A percentile compares a stretch with the other conserved stretches of the same genome.
These are phyloP conservation scores for Cerceris ruficornis DNA, from an alignment of 2,888 invertebrate genomes.

Conservation along the genomic window DNA sequence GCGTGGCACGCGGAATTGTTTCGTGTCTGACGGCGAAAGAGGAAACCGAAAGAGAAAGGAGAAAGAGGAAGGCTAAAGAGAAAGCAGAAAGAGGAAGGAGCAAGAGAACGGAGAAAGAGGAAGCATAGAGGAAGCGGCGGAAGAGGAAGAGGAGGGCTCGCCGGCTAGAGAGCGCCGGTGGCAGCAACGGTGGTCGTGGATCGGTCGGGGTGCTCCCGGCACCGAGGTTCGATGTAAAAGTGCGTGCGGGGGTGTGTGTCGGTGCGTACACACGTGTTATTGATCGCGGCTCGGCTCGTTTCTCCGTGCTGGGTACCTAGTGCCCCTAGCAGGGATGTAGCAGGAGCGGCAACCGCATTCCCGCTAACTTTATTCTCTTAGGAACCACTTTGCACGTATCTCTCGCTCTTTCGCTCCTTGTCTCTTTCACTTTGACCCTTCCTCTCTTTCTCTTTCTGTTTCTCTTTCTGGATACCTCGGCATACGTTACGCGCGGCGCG, in stretches of 20 bases:
- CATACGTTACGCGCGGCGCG: not conserved
- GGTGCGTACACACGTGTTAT: conserved; percentile 81
- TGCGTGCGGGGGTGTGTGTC: conserved; percentile 72
- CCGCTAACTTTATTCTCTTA: conserved; percentile 75
- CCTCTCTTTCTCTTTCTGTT: not conserved
- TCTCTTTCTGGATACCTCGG: not conserved
- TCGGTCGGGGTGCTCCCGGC: conserved; percentile 53
- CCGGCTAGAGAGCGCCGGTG: conserved; percentile 20
- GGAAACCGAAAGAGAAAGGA: conserved; percentile 24
- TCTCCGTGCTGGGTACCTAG: conserved; percentile 44
- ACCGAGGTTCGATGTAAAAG: conserved; percentile 65
- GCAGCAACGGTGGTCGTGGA: conserved; percentile 48
- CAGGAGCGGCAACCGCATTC: conserved; percentile 76
- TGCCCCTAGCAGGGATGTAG: conserved; percentile 34
- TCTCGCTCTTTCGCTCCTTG: not conserved
- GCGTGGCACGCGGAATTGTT: conserved; percentile 43
- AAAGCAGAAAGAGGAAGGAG: not conserved
- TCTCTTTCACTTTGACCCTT: not conserved
- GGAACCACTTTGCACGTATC: conserved; percentile 31
- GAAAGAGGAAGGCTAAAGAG: conserved; percentile 12
- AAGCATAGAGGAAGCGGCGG: not conserved
- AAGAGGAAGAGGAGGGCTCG: not conserved
- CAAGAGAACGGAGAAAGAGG: not conserved
- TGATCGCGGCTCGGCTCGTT: conserved; percentile 72
- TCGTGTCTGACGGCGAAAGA: conserved; percentile 48